These are phyloP conservation scores for Hirtodrosophila alboralis DNA, from an alignment of 2,888 invertebrate species.

Conservation along the genomic window DNA sequence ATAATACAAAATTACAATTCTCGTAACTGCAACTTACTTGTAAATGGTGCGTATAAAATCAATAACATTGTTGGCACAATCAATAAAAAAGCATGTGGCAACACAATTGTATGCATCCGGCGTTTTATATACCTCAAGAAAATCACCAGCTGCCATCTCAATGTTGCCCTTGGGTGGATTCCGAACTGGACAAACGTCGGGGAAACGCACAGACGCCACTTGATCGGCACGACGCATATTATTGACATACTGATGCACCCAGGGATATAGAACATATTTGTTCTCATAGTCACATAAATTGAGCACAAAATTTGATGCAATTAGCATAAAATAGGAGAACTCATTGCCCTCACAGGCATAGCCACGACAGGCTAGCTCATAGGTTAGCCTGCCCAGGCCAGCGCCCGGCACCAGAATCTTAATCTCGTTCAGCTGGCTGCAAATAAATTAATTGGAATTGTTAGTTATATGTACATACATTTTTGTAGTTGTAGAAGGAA, in stretches of 20 bases:
- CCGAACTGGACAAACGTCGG: conserved; percentile 92
- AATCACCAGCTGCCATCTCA: conserved; percentile 99
- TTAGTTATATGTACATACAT: neutral
- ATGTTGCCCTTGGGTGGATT: conserved; percentile 87
- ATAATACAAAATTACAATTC: too few species aligned
- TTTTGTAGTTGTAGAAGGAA: neutral
- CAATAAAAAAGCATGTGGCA: conserved; percentile 98
- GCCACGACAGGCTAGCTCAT: conserved; percentile 95
- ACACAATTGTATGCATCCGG: conserved; percentile 90
- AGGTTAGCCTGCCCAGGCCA: conserved; percentile 96
- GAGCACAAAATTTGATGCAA: conserved; percentile 97
- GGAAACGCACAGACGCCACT: conserved; percentile 90
- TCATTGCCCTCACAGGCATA: conserved; percentile 98
- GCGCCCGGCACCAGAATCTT: conserved; percentile 97
- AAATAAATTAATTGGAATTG: neutral
- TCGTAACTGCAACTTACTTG: conserved; percentile 81
- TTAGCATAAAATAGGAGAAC: conserved; percentile 98
- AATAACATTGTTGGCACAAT: conserved; percentile 98
- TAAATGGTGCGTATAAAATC: conserved; percentile 97
- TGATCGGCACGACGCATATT: conserved; percentile 93
- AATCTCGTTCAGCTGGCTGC: conserved; percentile 84
- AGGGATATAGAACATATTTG: conserved; percentile 93
- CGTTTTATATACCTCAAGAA: conserved; percentile 88
- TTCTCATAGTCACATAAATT: conserved; percentile 90
- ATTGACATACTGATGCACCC: conserved; percentile 97